Conservation (phyloP, 2,113 vertebrate genomes). For the Gila orcuttii region DNA sequence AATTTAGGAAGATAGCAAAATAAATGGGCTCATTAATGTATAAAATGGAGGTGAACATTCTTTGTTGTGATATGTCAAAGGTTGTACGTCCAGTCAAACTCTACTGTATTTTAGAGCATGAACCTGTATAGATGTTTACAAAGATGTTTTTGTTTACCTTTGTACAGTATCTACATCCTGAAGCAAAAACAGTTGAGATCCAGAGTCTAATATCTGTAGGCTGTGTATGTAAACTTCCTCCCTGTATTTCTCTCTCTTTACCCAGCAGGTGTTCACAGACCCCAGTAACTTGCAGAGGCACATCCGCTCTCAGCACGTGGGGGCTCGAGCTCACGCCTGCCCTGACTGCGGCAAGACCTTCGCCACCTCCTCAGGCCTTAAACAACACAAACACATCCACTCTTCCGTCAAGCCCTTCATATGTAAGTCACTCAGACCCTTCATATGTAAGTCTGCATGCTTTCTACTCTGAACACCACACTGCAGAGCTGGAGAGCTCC, state of each 20-base stretch:
- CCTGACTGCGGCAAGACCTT: conserved; percentile 99
- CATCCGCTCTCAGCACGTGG: conserved; percentile 98
- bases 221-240: conserved; percentile 50
- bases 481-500: conserved; percentile 41
- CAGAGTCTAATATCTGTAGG: conserved; percentile 9
- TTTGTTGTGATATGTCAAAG: neutral
- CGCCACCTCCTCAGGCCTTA: conserved; percentile 98
- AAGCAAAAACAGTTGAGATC: neutral
- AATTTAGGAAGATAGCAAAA: neutral
- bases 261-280: conserved; percentile 99
- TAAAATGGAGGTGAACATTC: neutral
- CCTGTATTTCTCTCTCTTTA: conserved; percentile 78
- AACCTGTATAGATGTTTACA: neutral
- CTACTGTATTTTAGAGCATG: neutral
- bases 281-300: conserved; percentile 99
- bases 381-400: conserved; percentile 99
- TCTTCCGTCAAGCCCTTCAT: conserved; percentile 99
- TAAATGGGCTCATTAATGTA: neutral
- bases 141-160: neutral
- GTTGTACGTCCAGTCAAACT: neutral
- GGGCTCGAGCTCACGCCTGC: conserved; percentile 96
- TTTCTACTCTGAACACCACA: conserved; percentile 57
- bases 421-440: conserved; percentile 95
- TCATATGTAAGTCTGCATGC: conserved; percentile 81
- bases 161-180: neutral